A percentile compares a stretch with the other conserved stretches of the same genome.
Evolutionary conservation across 2,797 vertebrate genomes (phyloP).

Genomic region (Hybognathus amarus): DNA sequence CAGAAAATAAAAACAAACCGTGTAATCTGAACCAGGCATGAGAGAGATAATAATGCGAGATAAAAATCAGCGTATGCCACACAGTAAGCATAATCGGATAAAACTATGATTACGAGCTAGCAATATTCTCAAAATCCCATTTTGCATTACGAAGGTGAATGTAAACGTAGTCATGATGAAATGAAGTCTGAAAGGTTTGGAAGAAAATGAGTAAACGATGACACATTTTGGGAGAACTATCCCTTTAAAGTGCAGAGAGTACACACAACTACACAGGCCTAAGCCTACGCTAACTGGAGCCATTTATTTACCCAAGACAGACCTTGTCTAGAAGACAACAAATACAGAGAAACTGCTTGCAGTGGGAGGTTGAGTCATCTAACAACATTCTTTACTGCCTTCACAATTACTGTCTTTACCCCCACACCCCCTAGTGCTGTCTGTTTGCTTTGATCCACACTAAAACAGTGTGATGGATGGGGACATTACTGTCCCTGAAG

Average conservation of each 20-base stretch:
- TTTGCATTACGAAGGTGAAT: not conserved
- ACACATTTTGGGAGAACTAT: not conserved
- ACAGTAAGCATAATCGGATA: too few relatives aligned
- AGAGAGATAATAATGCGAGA: not conserved
- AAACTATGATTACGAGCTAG: not conserved
- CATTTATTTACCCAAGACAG: constrained; percentile 18
- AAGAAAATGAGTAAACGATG: not conserved
- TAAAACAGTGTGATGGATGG: not conserved
- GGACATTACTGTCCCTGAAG: not conserved
- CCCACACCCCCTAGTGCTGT: not conserved
- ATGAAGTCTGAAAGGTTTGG: not conserved
- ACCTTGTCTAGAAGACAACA: constrained; percentile 46
- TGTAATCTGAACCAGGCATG: too few relatives aligned
- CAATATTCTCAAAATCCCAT: not conserved
- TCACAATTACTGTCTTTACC: constrained; percentile 14
- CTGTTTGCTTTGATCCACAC: constrained; percentile 7
- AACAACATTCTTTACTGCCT: constrained; percentile 24
- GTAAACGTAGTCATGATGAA: not conserved
- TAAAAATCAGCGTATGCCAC: not conserved
- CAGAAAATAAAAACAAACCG: too few relatives aligned
- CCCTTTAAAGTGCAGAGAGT: not conserved
- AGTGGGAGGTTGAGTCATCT: constrained; percentile 28
- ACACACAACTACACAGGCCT: not conserved
- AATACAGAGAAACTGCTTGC: not conserved
- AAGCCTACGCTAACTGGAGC: constrained; percentile 5